Conservation (phyloP, 2,888 invertebrate genomes). For the Hyalella azteca region DNA sequence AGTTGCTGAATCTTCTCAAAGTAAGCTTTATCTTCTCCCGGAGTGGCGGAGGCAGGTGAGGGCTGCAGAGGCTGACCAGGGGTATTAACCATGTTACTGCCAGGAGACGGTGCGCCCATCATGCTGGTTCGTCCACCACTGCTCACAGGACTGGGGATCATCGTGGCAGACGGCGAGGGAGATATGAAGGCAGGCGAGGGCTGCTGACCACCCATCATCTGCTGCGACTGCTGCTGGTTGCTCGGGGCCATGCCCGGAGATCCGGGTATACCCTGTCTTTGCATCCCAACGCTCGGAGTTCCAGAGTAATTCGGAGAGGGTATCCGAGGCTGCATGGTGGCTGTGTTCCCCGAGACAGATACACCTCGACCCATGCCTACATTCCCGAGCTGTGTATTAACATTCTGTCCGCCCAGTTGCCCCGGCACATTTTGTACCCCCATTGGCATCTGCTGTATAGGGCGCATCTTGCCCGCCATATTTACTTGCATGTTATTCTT, state of each 20-base stretch:
- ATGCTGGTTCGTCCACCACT: conserved; percentile 48
- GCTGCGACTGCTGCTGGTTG: conserved; percentile 37
- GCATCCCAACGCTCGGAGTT: neutral
- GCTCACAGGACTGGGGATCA: conserved; percentile 72
- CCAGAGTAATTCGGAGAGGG: conserved; percentile 8
- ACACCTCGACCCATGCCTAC: conserved; percentile 15
- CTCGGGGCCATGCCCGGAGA: neutral
- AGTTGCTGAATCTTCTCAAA: conserved; percentile 91
- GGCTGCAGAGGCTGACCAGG: conserved; percentile 61
- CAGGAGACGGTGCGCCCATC: conserved; percentile 58
- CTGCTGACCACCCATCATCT: conserved; percentile 38
- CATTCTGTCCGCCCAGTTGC: neutral
- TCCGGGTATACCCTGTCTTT: neutral
- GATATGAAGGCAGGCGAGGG: conserved; percentile 65
- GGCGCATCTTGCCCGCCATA: neutral
- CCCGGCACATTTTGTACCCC: neutral
- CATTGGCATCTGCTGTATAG: conserved; percentile 1
- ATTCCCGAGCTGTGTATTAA: neutral
- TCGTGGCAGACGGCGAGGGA: conserved; percentile 69
- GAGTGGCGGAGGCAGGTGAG: conserved; percentile 60
- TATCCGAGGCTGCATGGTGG: conserved; percentile 12
- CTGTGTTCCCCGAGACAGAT: neutral
- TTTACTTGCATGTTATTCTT: neutral
- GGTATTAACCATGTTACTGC: conserved; percentile 57
- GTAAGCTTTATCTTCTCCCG: conserved; percentile 83